Percentiles rank a stretch among this genome's conserved stretches.
These are phyloP conservation scores for Neomorphus geoffroyi DNA, from an alignment of 2,797 vertebrate species.

Conservation along the genomic window DNA sequence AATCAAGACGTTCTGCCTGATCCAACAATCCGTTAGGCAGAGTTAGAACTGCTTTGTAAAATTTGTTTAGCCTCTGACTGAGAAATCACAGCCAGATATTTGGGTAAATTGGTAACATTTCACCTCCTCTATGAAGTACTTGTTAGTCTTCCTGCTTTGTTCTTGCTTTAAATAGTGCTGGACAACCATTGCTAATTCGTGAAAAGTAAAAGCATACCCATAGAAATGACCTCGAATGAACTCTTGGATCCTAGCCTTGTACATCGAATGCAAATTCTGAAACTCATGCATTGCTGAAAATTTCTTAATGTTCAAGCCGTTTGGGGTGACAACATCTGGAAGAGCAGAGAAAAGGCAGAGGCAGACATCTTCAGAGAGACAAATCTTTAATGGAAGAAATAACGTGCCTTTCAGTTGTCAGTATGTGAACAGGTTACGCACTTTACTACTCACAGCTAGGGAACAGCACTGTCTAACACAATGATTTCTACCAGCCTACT, in stretches of 20 bases:
- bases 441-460: background rate
- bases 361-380: slow-evolving; percentile 38
- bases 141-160: background rate
- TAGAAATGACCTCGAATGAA: slow-evolving; percentile 98
- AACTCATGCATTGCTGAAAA: slow-evolving; percentile 98
- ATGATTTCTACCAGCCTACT: background rate
- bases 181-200: background rate
- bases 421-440: background rate
- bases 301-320: slow-evolving; percentile 95
- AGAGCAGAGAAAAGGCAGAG: slow-evolving; percentile 58
- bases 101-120: background rate
- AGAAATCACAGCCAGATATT: slow-evolving; percentile 1
- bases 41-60: background rate
- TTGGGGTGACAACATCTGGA: slow-evolving; percentile 93
- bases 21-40: background rate
- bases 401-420: background rate
- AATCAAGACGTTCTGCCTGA: background rate
- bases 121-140: background rate
- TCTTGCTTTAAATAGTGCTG: background rate
- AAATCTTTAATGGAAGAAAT: slow-evolving; percentile 19
- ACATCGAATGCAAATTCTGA: slow-evolving; percentile 94
- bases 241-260: slow-evolving; percentile 92
- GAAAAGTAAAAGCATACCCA: slow-evolving; percentile 81
- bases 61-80: background rate
- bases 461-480: background rate